Base-by-base conservation (phyloP, 2,113 vertebrate genomes). In the Chloroceryle aenea region DNA sequence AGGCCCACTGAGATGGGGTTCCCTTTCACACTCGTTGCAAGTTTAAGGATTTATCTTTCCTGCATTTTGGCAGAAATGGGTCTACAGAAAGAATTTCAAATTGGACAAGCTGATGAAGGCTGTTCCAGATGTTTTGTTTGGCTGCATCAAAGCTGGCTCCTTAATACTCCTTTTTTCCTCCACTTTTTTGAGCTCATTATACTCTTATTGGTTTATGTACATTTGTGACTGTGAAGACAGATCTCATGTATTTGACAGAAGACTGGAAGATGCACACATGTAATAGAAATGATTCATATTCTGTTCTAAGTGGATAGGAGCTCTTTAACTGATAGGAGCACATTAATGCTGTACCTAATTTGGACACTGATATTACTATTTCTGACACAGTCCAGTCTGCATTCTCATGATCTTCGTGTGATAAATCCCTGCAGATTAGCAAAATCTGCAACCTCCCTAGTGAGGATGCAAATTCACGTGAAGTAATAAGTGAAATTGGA, bases 401-500 rank as follows among this genome's bases (percentile, higher is more conserved):
- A 23, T 69, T 58, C 81, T 91, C 34, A 15, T 48, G 23, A 59
- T 89, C 17, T 47, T 91, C 62, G 82, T 83, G 55, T 38, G 56
- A 42, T 87, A 30, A 85, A 61, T 87, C 64, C 59, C 29, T 84
- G 36, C 45, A 84, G 36, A 59, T 89, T 82, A 85, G 18, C 42
- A 50, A 85, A 95, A 42, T 74, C 69, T 97, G 45, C 21, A 81
- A 22, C 47, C 38, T 94, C 52, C 32, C 48, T 66, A 80, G 77
- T 48, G 30, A 95, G 75, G 67, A 67, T 76, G 27, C 16, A 96
- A 89, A 86, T 89, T 92, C 50, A 30, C 94, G 48, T 89, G 78
- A 97, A 97, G 88, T 66, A 95, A 64, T 88, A 95, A 80, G 14
- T 61, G 42, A 94, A 93, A 93, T 23, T 53, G n/a, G 10, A 69